A percentile compares a stretch with the other conserved stretches of the same genome.
These are phyloP conservation scores for Drosophila suboccidentalis DNA, from an alignment of 2,888 invertebrate species.

Conservation along the genomic window DNA sequence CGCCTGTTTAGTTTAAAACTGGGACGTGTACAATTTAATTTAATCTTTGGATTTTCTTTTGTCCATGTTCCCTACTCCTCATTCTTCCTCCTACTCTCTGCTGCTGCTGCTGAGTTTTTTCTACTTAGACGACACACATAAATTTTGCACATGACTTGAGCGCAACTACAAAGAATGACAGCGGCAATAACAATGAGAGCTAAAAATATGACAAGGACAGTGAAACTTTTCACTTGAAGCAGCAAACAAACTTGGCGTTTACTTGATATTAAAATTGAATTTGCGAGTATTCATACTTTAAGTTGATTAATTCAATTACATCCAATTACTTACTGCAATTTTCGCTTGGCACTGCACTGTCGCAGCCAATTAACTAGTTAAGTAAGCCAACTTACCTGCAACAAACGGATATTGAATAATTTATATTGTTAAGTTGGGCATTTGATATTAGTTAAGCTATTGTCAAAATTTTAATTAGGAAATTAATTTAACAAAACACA, in stretches of 20 bases:
- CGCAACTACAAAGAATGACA: constrained; percentile 22
- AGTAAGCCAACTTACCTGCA: constrained; percentile 45
- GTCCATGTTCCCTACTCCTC: constrained; percentile 28
- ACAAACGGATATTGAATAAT: constrained; percentile 17
- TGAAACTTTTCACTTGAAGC: constrained; percentile 5
- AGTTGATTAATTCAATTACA: constrained; percentile 6
- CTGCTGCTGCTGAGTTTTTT: constrained; percentile 9
- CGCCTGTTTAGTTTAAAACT: constrained; percentile 75
- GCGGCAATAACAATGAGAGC: constrained; percentile 9
- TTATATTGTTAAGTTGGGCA: not conserved
- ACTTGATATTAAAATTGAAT: constrained; percentile 3
- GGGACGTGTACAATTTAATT: constrained; percentile 81
- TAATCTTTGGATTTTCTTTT: constrained; percentile 73
- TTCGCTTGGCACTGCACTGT: constrained; percentile 4
- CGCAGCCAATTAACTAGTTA: constrained; percentile 24
- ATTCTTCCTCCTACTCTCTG: not conserved
- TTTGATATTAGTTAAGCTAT: constrained; percentile 12
- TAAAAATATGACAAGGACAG: constrained; percentile 1
- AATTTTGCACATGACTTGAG: constrained; percentile 62
- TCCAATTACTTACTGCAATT: constrained; percentile 24
- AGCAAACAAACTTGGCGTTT: not conserved
- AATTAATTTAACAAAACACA: constrained; percentile 12
- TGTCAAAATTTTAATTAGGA: constrained; percentile 35
- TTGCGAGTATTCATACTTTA: constrained; percentile 2
- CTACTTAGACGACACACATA: constrained; percentile 46